phyloP scores from a whole-genome alignment of 2,888 invertebrate species.

The Elegia similella region DNA sequence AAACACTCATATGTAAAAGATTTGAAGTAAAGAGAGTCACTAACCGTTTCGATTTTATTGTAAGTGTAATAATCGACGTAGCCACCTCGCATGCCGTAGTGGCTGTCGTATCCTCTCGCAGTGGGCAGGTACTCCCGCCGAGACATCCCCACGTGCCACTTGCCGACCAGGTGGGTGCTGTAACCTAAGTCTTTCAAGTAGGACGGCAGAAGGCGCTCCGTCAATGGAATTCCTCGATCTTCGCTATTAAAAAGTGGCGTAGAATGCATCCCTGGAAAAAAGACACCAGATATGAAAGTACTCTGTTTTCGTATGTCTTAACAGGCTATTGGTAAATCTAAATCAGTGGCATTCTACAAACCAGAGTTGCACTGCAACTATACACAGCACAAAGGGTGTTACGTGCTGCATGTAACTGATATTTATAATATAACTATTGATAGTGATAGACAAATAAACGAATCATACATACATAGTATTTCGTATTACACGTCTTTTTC shows the following conservation, averaged over 20 bases:
- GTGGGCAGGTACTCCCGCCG: constrained; percentile 86
- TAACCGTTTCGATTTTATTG: constrained; percentile 66
- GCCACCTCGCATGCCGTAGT: constrained; percentile 90
- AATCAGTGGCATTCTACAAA: too few species aligned
- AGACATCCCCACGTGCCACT: constrained; percentile 95
- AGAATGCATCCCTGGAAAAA: constrained; percentile 69
- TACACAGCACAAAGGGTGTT: too few species aligned
- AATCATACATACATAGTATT: too few species aligned
- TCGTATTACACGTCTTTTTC: too few species aligned
- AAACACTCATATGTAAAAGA: too few species aligned
- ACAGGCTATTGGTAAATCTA: too few species aligned
- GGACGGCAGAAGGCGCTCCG: constrained; percentile 82
- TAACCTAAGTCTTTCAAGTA: constrained; percentile 87
- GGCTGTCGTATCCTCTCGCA: constrained; percentile 89
- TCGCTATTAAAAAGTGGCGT: constrained; percentile 64
- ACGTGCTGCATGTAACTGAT: too few species aligned
- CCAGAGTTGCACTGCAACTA: too few species aligned
- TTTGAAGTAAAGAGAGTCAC: constrained; percentile 24
- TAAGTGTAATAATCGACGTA: constrained; percentile 87
- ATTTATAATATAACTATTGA: too few species aligned
- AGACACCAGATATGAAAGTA: not conserved
- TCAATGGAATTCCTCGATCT: constrained; percentile 70
- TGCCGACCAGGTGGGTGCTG: constrained; percentile 91
- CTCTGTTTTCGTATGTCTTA: too few species aligned
- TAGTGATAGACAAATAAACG: too few species aligned